A percentile compares a stretch with the other conserved stretches of the same genome.
Evolutionary conservation across 2,797 vertebrate species (phyloP).

Genomic region (Muraenolepis orangiensis): DNA sequence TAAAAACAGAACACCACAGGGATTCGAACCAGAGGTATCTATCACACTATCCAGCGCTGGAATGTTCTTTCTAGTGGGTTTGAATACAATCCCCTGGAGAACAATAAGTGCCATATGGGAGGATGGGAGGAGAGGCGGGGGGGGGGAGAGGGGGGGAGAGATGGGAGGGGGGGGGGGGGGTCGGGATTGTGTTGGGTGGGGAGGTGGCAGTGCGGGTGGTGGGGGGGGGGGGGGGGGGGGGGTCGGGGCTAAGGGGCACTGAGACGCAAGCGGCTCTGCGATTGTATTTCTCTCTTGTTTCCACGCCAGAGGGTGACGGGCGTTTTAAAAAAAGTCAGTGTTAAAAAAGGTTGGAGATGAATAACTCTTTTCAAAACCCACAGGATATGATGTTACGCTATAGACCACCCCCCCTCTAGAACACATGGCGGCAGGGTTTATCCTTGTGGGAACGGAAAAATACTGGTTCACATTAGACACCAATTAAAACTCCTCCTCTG

Average conservation of each 20-base stretch:
- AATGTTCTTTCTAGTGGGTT: not conserved
- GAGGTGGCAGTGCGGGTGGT: not conserved
- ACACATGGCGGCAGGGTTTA: slow-evolving; percentile 39
- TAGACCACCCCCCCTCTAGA: slow-evolving; percentile 29
- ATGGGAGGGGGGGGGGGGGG: not conserved
- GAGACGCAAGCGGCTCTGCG: not conserved
- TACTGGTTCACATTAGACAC: slow-evolving; percentile 27
- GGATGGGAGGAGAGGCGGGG: not conserved
- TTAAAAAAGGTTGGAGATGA: not conserved
- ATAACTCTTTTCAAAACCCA: not conserved
- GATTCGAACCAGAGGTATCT: slow-evolving; percentile 25
- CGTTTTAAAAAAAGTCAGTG: slow-evolving; percentile 18
- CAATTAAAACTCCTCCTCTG: not conserved
- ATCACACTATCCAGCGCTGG: slow-evolving; percentile 14
- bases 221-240: not conserved
- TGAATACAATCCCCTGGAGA: slow-evolving; percentile 6
- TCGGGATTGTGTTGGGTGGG: not conserved
- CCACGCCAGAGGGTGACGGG: not conserved
- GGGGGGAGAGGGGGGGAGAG: not conserved
- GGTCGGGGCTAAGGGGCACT: not conserved
- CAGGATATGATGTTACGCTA: slow-evolving; percentile 11
- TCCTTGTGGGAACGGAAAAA: slow-evolving; percentile 25
- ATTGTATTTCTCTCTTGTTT: not conserved
- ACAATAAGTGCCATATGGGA: slow-evolving; percentile 32
- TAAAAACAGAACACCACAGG: slow-evolving; percentile 5